A percentile compares a stretch with the other conserved stretches of the same genome.
Evolutionary conservation across 92 coral and sea anemone genomes (phyloP).

Genomic region (Epizoanthus rinbou): DNA sequence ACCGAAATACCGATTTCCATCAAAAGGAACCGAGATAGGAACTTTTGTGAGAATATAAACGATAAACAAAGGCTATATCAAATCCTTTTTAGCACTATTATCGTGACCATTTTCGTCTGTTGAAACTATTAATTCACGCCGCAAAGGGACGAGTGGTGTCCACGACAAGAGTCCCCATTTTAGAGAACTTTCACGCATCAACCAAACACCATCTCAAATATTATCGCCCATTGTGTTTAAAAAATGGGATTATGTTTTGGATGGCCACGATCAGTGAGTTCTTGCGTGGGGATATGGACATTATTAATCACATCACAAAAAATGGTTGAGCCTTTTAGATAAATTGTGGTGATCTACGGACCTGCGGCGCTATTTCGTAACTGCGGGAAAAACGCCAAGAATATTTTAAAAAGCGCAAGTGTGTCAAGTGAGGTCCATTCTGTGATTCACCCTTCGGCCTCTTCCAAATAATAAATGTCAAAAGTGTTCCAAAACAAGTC

Average conservation of each 20-base stretch:
- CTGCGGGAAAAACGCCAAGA: not conserved
- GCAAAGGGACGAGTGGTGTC: too few relatives aligned
- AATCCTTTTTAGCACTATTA: slow-evolving; percentile 20
- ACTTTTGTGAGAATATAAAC: not conserved
- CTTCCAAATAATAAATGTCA: slow-evolving; percentile 8
- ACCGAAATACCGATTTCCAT: slow-evolving; percentile 8
- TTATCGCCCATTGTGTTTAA: too few relatives aligned
- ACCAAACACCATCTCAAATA: too few relatives aligned
- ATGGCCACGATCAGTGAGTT: not conserved
- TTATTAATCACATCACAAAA: not conserved
- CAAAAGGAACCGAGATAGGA: not conserved
- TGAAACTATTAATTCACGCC: too few relatives aligned
- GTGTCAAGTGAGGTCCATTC: not conserved
- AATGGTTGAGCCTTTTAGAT: not conserved
- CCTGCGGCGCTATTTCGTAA: not conserved
- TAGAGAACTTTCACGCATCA: too few relatives aligned
- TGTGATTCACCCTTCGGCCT: not conserved
- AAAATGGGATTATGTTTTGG: too few relatives aligned
- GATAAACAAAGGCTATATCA: not conserved
- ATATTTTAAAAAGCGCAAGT: not conserved
- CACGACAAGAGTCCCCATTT: too few relatives aligned
- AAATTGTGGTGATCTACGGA: not conserved
- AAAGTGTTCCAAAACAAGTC: slow-evolving; percentile 1
- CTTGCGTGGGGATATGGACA: not conserved
- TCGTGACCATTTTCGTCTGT: too few relatives aligned